Base-by-base conservation (phyloP, 2,113 vertebrate genomes). In the Aldabrachelys gigantea region DNA sequence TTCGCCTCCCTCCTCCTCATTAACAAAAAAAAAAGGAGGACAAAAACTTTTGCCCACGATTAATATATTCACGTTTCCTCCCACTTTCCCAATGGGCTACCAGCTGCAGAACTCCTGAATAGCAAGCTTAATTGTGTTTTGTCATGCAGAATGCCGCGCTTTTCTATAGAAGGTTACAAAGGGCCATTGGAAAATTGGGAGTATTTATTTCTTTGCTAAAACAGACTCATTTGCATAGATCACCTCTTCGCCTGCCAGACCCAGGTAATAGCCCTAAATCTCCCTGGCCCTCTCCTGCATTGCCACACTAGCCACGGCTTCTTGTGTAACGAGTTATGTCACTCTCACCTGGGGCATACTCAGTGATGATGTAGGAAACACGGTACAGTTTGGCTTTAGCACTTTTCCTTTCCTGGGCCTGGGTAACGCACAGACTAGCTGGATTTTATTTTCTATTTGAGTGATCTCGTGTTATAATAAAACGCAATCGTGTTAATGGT, bases 61-160 rank as follows among this genome's bases (percentile, higher is more conserved):
- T 98, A 98, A 98, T 98, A 98, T 98, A 98, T 99, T 99, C 98
- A 96, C 97, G 96, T 98, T 98, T 98, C 98, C 98, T 98, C 97
- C 98, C 98, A 98, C 98, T 98, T 98, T 98, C 98, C 98, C 97
- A 98, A 98, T 98, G 98, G 98, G 98, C 98, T 99, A 98, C 99
- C 99, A 99, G 99, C 99, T 99, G 99, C 99, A 98, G 95, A 95
- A 96, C 95, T 97, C 94, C 97, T 99, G 98, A 99, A 99, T 99
- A 98, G 99, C 98, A 96, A 98, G 98, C 98, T 99, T 99, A 99
- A 99, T 99, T 99, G 98, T 98, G 98, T 98, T 99, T 99, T 99
- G 99, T 99, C 98, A 99, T 99, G 99, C 99, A 99, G 99, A 99
- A 98, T 98, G 98, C 98, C 96, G 94, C 97, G 97, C 89, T 98